phyloP scores from a whole-genome alignment of 2,113 vertebrate genomes.

The Seriola dumerili region DNA sequence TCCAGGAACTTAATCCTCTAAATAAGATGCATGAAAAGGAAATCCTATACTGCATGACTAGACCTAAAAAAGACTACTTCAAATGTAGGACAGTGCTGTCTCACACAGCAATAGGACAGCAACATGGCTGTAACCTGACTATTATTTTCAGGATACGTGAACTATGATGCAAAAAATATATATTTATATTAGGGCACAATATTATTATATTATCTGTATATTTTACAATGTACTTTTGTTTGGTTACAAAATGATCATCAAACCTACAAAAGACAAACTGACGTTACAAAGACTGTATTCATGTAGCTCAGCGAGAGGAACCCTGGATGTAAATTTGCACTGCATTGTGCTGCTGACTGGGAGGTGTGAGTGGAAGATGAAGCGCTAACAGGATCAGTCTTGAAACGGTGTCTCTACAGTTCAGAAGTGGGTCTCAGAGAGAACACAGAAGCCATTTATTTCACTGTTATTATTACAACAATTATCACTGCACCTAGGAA shows the following conservation, averaged over 20 bases:
- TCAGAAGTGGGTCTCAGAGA: constrained; percentile 12
- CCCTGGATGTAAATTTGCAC: neutral
- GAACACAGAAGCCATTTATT: constrained; percentile 10
- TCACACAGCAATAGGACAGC: too few species aligned
- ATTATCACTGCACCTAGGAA: constrained; percentile 53
- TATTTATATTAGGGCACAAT: too few species aligned
- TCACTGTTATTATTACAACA: constrained; percentile 43
- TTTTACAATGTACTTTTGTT: too few species aligned
- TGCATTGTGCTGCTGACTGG: neutral
- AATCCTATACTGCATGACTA: neutral
- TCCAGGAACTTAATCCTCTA: constrained; percentile 10
- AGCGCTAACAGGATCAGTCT: neutral
- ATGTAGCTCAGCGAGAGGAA: neutral
- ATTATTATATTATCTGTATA: too few species aligned
- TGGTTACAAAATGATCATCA: too few species aligned
- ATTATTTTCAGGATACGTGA: too few species aligned
- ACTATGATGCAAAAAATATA: too few species aligned
- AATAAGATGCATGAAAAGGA: neutral
- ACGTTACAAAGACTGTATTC: neutral
- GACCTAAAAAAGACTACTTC: neutral
- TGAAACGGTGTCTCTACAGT: neutral
- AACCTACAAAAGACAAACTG: too few species aligned
- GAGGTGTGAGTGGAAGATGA: neutral
- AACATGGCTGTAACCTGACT: too few species aligned
- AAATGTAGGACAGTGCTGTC: too few species aligned